A percentile compares a stretch with the other conserved stretches of the same genome.
Conservation (phyloP, 2,113 vertebrate genomes). For the Brachyhypopomus occidentalis region DNA sequence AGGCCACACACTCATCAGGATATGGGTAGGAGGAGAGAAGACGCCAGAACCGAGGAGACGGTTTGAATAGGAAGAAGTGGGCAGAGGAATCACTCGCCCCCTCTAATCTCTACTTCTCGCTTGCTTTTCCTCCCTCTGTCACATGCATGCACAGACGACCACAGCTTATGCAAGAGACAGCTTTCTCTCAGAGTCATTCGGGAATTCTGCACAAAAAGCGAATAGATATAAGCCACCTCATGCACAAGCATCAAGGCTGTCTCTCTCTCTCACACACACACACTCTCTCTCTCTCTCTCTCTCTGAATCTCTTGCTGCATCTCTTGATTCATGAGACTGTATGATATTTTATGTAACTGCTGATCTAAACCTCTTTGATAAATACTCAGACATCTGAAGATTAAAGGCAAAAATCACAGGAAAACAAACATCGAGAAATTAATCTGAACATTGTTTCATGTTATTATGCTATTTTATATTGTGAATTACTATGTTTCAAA, state of each 20-base stretch:
- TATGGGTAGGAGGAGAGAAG: conserved; percentile 57
- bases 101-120: conserved; percentile 20
- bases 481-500: too few species aligned
- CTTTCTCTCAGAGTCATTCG: conserved; percentile 38
- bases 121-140: conserved; percentile 22
- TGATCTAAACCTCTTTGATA: conserved; percentile 27
- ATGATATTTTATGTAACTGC: conserved; percentile 36
- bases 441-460: too few species aligned
- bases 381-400: background rate
- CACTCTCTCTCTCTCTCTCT: conserved; percentile 13
- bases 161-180: conserved; percentile 37
- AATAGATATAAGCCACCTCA: conserved; percentile 30
- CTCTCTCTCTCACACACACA: background rate
- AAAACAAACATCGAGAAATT: too few species aligned
- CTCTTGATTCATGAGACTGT: conserved; percentile 32
- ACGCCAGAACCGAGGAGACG: conserved; percentile 54
- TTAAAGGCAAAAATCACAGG: background rate
- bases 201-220: background rate
- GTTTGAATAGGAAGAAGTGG: conserved; percentile 63
- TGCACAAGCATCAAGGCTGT: background rate
- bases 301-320: background rate
- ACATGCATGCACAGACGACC: conserved; percentile 8
- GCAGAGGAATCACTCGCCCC: conserved; percentile 48
- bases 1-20: conserved; percentile 48
- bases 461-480: too few species aligned